Conservation (phyloP, 2,113 vertebrate genomes). For the Apodemus sylvaticus region DNA sequence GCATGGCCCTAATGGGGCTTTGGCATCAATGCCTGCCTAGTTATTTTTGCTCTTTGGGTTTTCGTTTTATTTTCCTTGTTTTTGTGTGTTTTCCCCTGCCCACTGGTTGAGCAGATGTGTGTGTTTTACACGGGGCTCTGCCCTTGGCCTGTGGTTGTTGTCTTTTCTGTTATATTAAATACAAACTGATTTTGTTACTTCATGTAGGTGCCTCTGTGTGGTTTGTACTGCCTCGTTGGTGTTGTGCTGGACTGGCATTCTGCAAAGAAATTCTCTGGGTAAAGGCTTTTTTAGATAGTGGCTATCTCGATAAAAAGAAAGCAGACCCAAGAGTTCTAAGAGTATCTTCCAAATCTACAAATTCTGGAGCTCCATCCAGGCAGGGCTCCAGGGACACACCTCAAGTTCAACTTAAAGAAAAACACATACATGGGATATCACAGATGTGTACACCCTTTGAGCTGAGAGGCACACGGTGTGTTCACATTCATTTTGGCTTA, state of each 20-base stretch:
- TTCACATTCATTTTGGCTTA: neutral
- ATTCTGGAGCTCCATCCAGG: neutral
- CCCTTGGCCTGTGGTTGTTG: neutral
- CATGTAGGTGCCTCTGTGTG: neutral
- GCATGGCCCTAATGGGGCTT: neutral
- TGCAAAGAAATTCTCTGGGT: neutral
- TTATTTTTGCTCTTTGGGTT: neutral
- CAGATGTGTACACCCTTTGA: neutral
- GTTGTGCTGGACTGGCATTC: neutral
- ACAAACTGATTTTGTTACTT: neutral
- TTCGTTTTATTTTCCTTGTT: neutral
- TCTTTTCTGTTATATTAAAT: neutral
- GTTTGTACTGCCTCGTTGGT: neutral
- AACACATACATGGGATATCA: neutral
- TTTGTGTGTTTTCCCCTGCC: neutral
- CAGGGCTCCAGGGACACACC: neutral
- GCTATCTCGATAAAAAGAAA: neutral
- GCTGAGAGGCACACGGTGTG: neutral
- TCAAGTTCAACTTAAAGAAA: neutral
- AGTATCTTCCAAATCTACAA: neutral
- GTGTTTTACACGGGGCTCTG: neutral
- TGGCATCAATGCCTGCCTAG: neutral
- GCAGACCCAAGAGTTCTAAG: neutral
- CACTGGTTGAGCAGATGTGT: neutral
- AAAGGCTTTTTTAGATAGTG: neutral